phyloP scores from a whole-genome alignment of 2,113 vertebrate species.

The Erinaceus europaeus region DNA sequence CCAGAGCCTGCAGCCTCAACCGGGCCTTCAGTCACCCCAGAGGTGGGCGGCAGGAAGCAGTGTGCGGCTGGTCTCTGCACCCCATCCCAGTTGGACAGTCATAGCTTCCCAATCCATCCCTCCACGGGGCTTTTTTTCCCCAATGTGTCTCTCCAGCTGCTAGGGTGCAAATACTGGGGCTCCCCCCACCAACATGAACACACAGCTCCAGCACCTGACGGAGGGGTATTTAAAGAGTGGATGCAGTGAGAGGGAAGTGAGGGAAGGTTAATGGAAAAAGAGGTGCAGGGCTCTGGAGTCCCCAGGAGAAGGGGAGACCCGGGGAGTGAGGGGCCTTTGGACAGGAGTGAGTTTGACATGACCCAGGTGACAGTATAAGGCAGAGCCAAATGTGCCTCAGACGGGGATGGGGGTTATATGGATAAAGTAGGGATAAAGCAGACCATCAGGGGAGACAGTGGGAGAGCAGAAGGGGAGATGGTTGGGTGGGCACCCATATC shows the following conservation, averaged over 20 bases:
- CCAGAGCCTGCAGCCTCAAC: not conserved
- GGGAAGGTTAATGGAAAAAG: not conserved
- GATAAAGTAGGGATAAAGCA: not conserved
- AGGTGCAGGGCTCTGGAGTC: fast-evolving
- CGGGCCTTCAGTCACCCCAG: too few relatives aligned
- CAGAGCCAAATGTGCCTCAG: too few relatives aligned
- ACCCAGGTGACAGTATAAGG: too few relatives aligned
- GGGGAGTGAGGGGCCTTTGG: not conserved
- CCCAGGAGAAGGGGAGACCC: not conserved
- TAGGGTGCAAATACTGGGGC: not conserved
- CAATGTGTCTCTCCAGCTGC: too few relatives aligned
- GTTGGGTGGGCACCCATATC: not conserved
- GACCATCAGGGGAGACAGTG: not conserved
- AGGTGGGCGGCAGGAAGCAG: too few relatives aligned
- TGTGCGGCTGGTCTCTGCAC: too few relatives aligned
- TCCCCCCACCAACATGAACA: not conserved
- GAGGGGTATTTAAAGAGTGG: not conserved
- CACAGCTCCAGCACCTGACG: not conserved
- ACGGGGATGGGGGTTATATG: too few relatives aligned
- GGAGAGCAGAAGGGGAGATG: not conserved
- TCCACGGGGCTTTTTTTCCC: too few relatives aligned
- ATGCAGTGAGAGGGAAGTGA: not conserved
- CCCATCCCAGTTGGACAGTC: not conserved
- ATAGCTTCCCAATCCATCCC: too few relatives aligned
- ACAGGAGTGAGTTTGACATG: too few relatives aligned